These are phyloP conservation scores for Ericerus pela DNA, from an alignment of 1,140 invertebrate species.

Conservation along the genomic window DNA sequence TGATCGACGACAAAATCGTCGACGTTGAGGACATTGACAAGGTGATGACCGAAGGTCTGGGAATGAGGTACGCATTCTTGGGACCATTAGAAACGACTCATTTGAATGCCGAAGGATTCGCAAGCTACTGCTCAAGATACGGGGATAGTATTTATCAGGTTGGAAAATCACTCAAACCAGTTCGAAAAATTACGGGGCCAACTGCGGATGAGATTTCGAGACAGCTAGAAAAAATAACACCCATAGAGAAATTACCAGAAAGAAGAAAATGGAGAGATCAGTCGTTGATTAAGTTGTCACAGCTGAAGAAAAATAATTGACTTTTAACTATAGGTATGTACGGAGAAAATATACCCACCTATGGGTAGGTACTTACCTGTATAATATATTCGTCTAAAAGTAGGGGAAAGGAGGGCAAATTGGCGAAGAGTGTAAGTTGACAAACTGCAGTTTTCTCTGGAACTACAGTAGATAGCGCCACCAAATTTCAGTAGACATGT, in stretches of 20 bases:
- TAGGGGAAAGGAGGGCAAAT: too few species aligned
- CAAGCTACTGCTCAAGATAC: conserved; percentile 58
- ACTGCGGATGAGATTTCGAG: conserved; percentile 29
- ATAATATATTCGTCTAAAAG: too few species aligned
- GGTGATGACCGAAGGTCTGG: conserved; percentile 87
- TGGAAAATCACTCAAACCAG: conserved; percentile 55
- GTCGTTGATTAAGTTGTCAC: conserved; percentile 61
- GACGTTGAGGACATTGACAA: conserved; percentile 79
- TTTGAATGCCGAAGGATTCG: conserved; percentile 78
- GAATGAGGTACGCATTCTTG: conserved; percentile 86
- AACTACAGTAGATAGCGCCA: too few species aligned
- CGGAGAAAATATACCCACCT: too few species aligned
- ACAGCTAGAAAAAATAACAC: conserved; percentile 55
- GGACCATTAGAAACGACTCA: conserved; percentile 88
- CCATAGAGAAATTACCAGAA: conserved; percentile 55
- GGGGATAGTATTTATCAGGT: conserved; percentile 61
- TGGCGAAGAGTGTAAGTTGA: too few species aligned
- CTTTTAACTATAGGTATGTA: conserved; percentile 4
- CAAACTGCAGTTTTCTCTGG: too few species aligned
- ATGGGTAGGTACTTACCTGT: too few species aligned
- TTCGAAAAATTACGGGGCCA: conserved; percentile 52
- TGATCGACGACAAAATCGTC: conserved; percentile 70
- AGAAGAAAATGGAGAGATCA: conserved; percentile 68
- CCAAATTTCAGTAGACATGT: too few species aligned
- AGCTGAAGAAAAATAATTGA: conserved; percentile 55